These are phyloP conservation scores for Lamproptera curius DNA, from an alignment of 2,888 invertebrate genomes.

Conservation along the genomic window DNA sequence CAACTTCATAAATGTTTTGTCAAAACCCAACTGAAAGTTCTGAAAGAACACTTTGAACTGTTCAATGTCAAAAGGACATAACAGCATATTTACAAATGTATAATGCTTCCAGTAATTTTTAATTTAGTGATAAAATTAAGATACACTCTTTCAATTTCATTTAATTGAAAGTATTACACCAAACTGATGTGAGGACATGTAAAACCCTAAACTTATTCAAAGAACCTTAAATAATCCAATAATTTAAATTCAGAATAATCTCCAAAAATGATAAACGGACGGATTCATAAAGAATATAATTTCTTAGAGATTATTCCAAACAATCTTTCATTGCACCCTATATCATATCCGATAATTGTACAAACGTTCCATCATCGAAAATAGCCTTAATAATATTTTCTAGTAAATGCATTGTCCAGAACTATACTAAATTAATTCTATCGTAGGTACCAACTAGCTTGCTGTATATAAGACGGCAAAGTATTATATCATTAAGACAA, in stretches of 20 bases:
- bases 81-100: slow-evolving; percentile 60
- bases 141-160: no score
- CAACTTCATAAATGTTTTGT: slow-evolving; percentile 42
- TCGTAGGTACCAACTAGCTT: slow-evolving; percentile 13
- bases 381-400: slow-evolving; percentile 28
- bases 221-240: slow-evolving; percentile 25
- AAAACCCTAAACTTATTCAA: slow-evolving; percentile 19
- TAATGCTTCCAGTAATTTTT: slow-evolving; percentile 23
- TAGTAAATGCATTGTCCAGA: slow-evolving; percentile 48
- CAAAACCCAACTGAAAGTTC: slow-evolving; percentile 79
- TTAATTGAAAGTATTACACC: no score
- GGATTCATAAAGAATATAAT: slow-evolving; percentile 22
- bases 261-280: slow-evolving; percentile 41
- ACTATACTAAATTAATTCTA: slow-evolving; percentile 13
- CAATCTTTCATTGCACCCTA: slow-evolving; percentile 38
- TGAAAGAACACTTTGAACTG: slow-evolving; percentile 42
- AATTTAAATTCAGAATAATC: slow-evolving; percentile 63
- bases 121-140: no score
- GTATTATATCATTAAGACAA: neutral
- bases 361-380: slow-evolving; percentile 44
- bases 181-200: no score
- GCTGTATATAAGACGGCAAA: slow-evolving; percentile 7
- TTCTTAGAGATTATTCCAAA: slow-evolving; percentile 72
- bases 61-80: slow-evolving; percentile 39
- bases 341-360: slow-evolving; percentile 53